Evolutionary conservation across 2,113 vertebrate genomes (phyloP).

Genomic region (Eurystomus gularis): DNA sequence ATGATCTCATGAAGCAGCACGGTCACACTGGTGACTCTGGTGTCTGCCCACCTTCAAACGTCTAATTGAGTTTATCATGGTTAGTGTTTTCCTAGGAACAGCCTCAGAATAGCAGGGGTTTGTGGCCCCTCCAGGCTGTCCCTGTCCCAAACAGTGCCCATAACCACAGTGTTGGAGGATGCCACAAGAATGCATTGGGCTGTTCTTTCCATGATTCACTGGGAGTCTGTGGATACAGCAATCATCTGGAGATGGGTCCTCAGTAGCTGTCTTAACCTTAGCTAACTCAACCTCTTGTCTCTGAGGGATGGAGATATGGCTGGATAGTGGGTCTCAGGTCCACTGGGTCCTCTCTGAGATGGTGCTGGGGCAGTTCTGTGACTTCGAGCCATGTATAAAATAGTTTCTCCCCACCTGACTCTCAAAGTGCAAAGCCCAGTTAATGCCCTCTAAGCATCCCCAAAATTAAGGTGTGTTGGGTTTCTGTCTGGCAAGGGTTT

Average conservation of each 20-base stretch:
- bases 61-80: background rate
- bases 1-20: background rate
- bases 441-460: background rate
- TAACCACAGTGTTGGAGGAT: background rate
- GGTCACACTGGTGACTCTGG: background rate
- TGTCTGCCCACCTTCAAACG: background rate
- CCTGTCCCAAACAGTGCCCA: background rate
- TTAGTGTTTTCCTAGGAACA: background rate
- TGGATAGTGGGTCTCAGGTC: background rate
- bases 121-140: background rate
- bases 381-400: background rate
- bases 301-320: background rate
- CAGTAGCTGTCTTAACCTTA: background rate
- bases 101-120: background rate
- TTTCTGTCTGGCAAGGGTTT: background rate
- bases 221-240: background rate
- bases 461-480: background rate
- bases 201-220: background rate
- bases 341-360: background rate
- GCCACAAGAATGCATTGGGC: background rate
- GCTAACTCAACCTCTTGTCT: background rate
- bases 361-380: background rate
- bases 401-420: background rate
- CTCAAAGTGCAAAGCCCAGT: background rate
- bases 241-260: background rate